phyloP scores from a whole-genome alignment of 2,797 vertebrate species.

The Triplophysa yarkandensis region DNA sequence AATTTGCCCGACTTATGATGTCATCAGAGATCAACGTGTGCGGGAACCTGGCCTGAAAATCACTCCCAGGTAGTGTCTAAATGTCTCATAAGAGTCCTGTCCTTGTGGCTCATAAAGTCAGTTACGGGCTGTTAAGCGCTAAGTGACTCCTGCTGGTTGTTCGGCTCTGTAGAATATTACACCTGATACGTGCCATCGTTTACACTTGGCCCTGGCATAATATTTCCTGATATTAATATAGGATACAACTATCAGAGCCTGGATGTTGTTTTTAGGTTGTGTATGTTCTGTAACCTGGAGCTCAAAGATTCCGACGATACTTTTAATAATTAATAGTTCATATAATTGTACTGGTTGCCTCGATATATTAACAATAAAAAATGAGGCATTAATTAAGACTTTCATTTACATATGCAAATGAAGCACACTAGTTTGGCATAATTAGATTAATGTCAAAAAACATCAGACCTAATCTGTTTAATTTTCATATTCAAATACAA shows the following conservation, averaged over 20 bases:
- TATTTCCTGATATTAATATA: neutral
- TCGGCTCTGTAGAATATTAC: conserved; percentile 33
- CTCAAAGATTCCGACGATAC: too few relatives aligned
- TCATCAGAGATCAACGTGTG: neutral
- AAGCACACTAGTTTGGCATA: too few relatives aligned
- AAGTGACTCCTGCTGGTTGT: conserved; percentile 50
- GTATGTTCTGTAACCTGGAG: neutral
- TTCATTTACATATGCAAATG: too few relatives aligned
- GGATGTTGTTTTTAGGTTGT: neutral
- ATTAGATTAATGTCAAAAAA: too few relatives aligned
- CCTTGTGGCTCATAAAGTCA: conserved; percentile 45
- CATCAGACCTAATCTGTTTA: neutral
- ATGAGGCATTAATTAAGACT: too few relatives aligned
- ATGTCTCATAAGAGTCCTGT: conserved; percentile 14
- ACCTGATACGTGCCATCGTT: conserved; percentile 28
- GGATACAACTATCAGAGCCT: neutral
- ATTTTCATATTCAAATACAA: neutral
- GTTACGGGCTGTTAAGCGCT: conserved; percentile 47
- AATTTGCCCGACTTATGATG: neutral
- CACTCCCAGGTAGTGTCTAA: neutral
- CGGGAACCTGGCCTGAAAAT: conserved; percentile 13
- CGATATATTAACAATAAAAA: too few relatives aligned
- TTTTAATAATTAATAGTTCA: too few relatives aligned
- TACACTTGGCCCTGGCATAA: neutral
- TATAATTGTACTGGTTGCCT: too few relatives aligned